Evolutionary conservation across 2,797 vertebrate species (phyloP), one percentile per base, ranked within the genome.

Genomic region (Anguilla anguilla): DNA sequence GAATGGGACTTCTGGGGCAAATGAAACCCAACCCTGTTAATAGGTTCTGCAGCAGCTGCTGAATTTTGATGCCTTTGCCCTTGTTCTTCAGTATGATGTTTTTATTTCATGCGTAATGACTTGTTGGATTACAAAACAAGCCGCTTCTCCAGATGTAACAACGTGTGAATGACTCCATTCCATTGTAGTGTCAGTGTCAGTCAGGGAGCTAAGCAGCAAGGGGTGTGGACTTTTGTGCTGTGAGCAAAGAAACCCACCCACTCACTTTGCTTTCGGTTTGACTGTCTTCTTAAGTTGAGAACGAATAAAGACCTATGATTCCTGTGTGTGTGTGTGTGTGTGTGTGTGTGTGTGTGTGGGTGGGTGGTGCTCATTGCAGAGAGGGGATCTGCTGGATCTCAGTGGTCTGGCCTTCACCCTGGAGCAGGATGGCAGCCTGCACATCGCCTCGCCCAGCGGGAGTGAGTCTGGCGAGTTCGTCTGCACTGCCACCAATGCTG

Each of bases 401-500:
- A 96, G 94, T 92, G 94, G 93, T 81, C 91, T 89, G 7, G 94
- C 92, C 39, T 97, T 98, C 93, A 96, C 95, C 0, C 51, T 97
- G 83, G 95, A 95, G n/a, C 94, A 96, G 5, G 97, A 98, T 2
- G 97, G 98, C 69, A 97, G 97, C 90, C 95, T 99, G 88, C 91
- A 92, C 22, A 96, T 99, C 89, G 83, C 93, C 89, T 97, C 97
- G 51, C 97, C 99, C 0, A 96, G 96, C 57, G 97, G 95, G 43
- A 96, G 97, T 0, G 97, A 99, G 92, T 97, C 96, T 0, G 98
- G 98, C 84, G 98, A 99, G 85, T 99, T 99, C 1, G 46, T 97
- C 85, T 99, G 98, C 92, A 98, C 96, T 0, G 98, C 98, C 90
- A 96, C 96, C 89, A 99, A 99, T 0, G 94, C 97, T 5, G 99